Conservation (phyloP, 1,140 invertebrate species). For the Agraylea sexmaculata region DNA sequence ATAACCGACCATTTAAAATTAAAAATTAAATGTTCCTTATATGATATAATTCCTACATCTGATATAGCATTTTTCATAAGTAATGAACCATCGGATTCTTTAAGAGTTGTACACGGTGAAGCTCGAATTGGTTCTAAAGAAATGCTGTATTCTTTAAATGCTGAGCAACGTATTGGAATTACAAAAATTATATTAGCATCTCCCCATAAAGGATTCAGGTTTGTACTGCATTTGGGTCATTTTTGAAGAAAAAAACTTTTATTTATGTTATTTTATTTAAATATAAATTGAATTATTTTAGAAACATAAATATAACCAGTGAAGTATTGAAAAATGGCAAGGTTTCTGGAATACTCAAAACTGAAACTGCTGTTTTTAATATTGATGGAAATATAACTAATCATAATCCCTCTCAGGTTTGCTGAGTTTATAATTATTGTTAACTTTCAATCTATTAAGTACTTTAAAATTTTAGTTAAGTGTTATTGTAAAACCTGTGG, state of each 20-base stretch:
- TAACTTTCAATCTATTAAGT: too few relatives aligned
- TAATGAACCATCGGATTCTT: constrained; percentile 19
- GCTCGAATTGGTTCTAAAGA: constrained; percentile 23
- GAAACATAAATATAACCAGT: constrained; percentile 33
- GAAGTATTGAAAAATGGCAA: constrained; percentile 31
- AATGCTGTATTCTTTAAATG: constrained; percentile 28
- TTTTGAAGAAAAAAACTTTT: not conserved
- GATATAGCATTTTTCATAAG: constrained; percentile 24
- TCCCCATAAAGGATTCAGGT: constrained; percentile 33
- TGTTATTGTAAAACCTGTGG: constrained; percentile 10
- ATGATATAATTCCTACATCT: constrained; percentile 26
- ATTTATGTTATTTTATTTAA: not conserved
- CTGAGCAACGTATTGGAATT: constrained; percentile 25
- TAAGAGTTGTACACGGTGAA: constrained; percentile 25
- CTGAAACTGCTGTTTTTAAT: constrained; percentile 29
- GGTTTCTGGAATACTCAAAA: constrained; percentile 27
- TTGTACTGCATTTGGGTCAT: not conserved
- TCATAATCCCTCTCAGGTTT: constrained; percentile 32
- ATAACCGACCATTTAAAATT: constrained; percentile 36
- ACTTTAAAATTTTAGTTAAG: constrained; percentile 11
- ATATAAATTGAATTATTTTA: constrained; percentile 21
- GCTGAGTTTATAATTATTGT: too few relatives aligned
- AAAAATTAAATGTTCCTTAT: constrained; percentile 27
- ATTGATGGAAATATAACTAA: constrained; percentile 32
- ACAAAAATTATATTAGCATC: constrained; percentile 27